Evolutionary conservation across 53 echinoderm and acorn worm genomes (phyloP).

Genomic region (Echinarachnius parma): DNA sequence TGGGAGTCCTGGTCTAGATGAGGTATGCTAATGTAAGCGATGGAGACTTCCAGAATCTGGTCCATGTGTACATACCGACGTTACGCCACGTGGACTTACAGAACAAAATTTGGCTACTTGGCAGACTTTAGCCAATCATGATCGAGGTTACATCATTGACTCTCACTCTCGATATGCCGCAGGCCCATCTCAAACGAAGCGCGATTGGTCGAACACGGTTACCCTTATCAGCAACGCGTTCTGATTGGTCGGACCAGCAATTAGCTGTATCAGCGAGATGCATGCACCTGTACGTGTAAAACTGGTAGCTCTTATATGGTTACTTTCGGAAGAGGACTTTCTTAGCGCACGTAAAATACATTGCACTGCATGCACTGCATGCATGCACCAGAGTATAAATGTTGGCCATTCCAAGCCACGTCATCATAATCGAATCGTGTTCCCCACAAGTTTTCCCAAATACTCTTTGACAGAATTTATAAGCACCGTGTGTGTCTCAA

Average conservation of each 20-base stretch:
- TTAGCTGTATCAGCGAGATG: slow-evolving; percentile 3
- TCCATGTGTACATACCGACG: not conserved
- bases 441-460: too few relatives aligned
- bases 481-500: too few relatives aligned
- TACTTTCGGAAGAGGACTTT: not conserved
- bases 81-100: slow-evolving; percentile 11
- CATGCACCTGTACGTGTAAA: too few relatives aligned
- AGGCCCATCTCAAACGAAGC: not conserved
- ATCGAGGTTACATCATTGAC: not conserved
- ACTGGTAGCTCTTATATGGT: too few relatives aligned
- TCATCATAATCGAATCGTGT: not conserved
- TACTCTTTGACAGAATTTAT: too few relatives aligned
- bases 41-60: too few relatives aligned
- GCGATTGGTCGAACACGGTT: not conserved
- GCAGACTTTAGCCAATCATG: slow-evolving; percentile 5
- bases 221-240: not conserved
- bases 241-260: slow-evolving; percentile 11
- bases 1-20: too few relatives aligned
- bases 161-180: not conserved
- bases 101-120: slow-evolving; percentile 2
- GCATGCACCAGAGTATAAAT: not conserved
- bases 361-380: too few relatives aligned
- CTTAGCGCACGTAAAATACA: too few relatives aligned
- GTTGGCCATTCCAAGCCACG: not conserved
- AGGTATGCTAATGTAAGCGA: too few relatives aligned